Conservation (phyloP, 2,797 vertebrate genomes). For the Syndactyla subalaris region DNA sequence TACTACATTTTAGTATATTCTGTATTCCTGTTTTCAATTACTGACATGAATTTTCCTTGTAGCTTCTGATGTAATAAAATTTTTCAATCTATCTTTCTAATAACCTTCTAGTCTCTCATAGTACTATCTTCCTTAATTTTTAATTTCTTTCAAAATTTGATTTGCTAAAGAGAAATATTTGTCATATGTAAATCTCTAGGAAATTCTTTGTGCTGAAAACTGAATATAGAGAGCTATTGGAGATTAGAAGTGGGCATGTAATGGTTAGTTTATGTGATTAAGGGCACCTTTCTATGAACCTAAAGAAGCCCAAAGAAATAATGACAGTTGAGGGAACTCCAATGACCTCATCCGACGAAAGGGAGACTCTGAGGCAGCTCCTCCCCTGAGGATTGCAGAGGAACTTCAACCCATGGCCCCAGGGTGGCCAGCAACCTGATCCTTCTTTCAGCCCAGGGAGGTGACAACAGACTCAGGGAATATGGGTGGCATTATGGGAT, state of each 20-base stretch:
- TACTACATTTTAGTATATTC: not conserved
- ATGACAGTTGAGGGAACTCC: fast-evolving
- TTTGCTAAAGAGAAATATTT: not conserved
- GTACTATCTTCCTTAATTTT: not conserved
- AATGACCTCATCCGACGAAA: not conserved
- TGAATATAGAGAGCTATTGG: not conserved
- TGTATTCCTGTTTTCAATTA: not conserved
- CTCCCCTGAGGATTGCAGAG: fast-evolving
- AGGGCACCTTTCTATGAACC: not conserved
- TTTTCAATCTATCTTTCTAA: not conserved
- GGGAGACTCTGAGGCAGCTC: not conserved
- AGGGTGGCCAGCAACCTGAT: not conserved
- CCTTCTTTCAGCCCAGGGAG: not conserved
- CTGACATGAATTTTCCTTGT: not conserved
- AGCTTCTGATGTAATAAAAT: not conserved
- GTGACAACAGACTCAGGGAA: not conserved
- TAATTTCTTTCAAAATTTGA: not conserved
- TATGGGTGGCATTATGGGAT: not conserved
- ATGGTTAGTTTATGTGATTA: not conserved
- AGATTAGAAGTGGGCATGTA: not conserved
- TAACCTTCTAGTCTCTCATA: not conserved
- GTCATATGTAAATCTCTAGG: not conserved
- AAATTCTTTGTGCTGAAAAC: not conserved
- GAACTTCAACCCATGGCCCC: fast-evolving
- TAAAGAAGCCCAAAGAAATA: not conserved